Percentiles rank a stretch among this genome's conserved stretches.
Conservation (phyloP, 2,888 invertebrate species). For the Eudasyphora cyanicolor region DNA sequence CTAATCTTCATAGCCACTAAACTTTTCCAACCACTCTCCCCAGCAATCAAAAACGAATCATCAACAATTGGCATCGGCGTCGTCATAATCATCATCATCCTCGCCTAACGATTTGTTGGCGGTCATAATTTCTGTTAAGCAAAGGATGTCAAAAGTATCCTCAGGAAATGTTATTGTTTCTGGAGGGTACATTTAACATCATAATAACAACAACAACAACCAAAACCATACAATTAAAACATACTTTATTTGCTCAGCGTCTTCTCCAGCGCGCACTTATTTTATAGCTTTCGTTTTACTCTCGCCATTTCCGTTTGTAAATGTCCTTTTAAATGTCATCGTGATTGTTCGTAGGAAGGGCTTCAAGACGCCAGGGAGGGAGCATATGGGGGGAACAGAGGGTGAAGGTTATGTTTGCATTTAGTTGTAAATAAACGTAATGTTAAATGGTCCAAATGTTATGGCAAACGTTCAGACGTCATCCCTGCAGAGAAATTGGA, state of each 20-base stretch:
- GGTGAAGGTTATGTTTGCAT: background rate
- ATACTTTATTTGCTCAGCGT: background rate
- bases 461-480: too few relatives aligned
- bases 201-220: too few relatives aligned
- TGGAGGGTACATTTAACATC: background rate
- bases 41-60: background rate
- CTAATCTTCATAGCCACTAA: too few relatives aligned
- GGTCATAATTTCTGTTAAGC: background rate
- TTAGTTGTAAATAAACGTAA: slow-evolving; percentile 39
- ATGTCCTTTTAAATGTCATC: slow-evolving; percentile 50
- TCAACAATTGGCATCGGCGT: background rate
- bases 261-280: background rate
- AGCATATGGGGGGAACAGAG: background rate
- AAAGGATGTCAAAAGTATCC: background rate
- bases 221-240: too few relatives aligned
- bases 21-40: background rate
- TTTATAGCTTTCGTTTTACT: background rate
- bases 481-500: too few relatives aligned
- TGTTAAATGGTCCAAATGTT: slow-evolving; percentile 56
- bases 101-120: background rate
- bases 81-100: background rate
- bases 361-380: too few relatives aligned
- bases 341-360: slow-evolving; percentile 17
- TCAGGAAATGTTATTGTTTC: background rate
- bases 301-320: background rate